Evolutionary conservation across 2,113 vertebrate genomes (phyloP).

Genomic region (Cyphomyrus plagiostoma): DNA sequence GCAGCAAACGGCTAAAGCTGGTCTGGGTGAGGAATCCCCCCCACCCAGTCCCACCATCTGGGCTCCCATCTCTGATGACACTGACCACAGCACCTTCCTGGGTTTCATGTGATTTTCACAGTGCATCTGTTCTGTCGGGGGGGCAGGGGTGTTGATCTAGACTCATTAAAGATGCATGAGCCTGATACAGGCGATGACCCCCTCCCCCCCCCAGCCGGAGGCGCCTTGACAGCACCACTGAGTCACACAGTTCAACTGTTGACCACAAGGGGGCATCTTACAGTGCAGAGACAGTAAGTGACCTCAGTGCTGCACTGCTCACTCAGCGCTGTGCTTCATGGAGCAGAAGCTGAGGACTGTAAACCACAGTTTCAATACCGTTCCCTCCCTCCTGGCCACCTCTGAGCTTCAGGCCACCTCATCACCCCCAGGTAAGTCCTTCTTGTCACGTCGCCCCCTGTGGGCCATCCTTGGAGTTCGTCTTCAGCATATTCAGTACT

Average conservation of each 20-base stretch:
- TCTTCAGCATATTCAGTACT: background rate
- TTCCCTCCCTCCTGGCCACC: background rate
- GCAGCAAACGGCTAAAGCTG: background rate
- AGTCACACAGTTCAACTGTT: background rate
- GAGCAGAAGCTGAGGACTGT: background rate
- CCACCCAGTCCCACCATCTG: background rate
- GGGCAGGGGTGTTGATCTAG: background rate
- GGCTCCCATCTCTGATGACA: background rate
- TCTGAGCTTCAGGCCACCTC: background rate
- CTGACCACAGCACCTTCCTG: background rate
- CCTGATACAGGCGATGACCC: background rate
- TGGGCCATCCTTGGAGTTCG: background rate
- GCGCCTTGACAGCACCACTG: background rate
- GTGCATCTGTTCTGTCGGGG: slow-evolving; percentile 1
- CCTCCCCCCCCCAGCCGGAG: background rate
- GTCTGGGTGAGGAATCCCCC: background rate
- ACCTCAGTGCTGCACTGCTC: background rate
- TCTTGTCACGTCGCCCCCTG: background rate
- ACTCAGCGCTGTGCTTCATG: background rate
- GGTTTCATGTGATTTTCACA: background rate
- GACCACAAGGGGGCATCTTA: background rate
- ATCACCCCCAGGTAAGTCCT: background rate
- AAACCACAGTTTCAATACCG: background rate
- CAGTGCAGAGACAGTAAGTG: background rate
- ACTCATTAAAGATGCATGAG: slow-evolving; percentile 1